phyloP scores from a whole-genome alignment of 2,888 invertebrate genomes.

The Disparrhopalites patrizii region DNA sequence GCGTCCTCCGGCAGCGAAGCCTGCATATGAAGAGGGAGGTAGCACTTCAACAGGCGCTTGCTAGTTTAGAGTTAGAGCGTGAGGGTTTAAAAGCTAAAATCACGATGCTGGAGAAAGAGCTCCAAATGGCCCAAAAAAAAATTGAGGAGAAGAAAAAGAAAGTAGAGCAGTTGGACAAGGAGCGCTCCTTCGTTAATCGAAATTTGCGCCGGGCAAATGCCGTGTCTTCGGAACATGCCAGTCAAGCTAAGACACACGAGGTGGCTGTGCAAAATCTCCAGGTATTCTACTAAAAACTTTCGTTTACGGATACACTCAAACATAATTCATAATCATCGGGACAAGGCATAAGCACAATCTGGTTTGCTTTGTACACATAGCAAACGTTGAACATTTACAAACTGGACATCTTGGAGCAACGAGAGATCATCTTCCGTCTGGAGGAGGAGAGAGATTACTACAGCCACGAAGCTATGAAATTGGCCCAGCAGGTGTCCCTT shows the following conservation, averaged over 20 bases:
- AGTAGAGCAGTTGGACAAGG: slow-evolving; percentile 44
- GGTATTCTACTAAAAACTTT: no score
- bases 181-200: slow-evolving; percentile 38
- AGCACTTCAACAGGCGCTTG: slow-evolving; percentile 29
- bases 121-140: slow-evolving; percentile 39
- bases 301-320: no score
- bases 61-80: slow-evolving; percentile 35
- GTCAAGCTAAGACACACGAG: slow-evolving; percentile 38
- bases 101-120: slow-evolving; percentile 37
- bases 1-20: slow-evolving; percentile 13
- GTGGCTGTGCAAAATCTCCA: slow-evolving; percentile 40
- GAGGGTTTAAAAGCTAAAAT: slow-evolving; percentile 41
- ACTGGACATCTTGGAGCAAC: slow-evolving; percentile 36
- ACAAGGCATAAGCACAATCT: no score
- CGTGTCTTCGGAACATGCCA: slow-evolving; percentile 35
- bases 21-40: slow-evolving; percentile 30
- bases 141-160: slow-evolving; percentile 37
- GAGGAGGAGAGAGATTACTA: slow-evolving; percentile 44
- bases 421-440: slow-evolving; percentile 31
- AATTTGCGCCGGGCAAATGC: slow-evolving; percentile 38
- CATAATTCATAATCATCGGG: no score
- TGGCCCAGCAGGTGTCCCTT: slow-evolving; percentile 38
- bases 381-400: background rate
- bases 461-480: slow-evolving; percentile 39
- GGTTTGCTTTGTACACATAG: slow-evolving; percentile 8